Evolutionary conservation across 1,140 invertebrate genomes (phyloP).

Genomic region (Archivesica marissinica): DNA sequence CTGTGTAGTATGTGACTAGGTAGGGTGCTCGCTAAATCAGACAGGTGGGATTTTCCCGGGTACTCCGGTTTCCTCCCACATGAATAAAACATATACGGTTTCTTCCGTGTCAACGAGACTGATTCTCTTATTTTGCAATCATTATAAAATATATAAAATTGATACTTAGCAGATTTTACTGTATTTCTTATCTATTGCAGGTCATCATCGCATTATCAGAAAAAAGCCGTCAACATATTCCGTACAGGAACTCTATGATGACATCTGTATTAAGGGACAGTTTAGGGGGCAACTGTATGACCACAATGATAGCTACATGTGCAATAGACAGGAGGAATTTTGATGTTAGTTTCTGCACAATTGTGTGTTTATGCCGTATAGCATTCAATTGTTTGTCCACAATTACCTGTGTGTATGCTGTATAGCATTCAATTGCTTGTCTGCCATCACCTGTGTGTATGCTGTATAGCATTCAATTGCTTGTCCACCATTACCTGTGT

Average conservation of each 20-base stretch:
- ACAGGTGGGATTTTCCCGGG: too few species aligned
- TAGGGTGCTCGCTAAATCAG: too few species aligned
- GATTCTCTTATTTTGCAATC: too few species aligned
- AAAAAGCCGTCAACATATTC: slow-evolving; percentile 86
- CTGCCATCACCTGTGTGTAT: too few species aligned
- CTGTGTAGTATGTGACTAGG: too few species aligned
- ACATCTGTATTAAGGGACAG: slow-evolving; percentile 88
- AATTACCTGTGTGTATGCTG: too few species aligned
- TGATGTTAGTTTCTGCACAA: slow-evolving; percentile 83
- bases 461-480: too few species aligned
- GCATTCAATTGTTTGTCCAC: too few species aligned
- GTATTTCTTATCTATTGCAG: slow-evolving; percentile 61
- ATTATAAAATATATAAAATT: neutral
- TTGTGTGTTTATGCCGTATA: too few species aligned
- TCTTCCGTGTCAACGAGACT: neutral
- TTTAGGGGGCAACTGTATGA: slow-evolving; percentile 88
- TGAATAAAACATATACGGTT: neutral
- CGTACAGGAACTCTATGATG: slow-evolving; percentile 88
- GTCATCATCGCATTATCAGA: slow-evolving; percentile 87
- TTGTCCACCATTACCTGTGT: too few species aligned
- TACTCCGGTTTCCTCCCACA: too few species aligned
- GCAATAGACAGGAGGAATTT: slow-evolving; percentile 86
- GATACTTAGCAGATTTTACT: neutral
- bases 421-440: too few species aligned
- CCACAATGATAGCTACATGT: slow-evolving; percentile 88